These are phyloP conservation scores for Drosophila pseudoobscura DNA, from an alignment of 1,140 invertebrate species.

Conservation along the genomic window DNA sequence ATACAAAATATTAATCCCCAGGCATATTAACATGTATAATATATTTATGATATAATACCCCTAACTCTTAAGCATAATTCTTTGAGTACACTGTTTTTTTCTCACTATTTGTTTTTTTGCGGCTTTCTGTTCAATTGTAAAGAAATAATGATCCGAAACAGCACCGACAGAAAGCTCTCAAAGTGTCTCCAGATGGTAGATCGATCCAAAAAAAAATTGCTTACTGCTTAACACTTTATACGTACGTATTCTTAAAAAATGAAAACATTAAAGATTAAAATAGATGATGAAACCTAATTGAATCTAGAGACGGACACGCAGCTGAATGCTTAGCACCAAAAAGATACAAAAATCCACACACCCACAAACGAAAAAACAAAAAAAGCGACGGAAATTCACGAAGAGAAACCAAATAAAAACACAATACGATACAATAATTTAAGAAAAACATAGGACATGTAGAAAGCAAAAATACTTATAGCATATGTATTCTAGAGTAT, in stretches of 20 bases:
- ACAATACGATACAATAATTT: conserved; percentile 30
- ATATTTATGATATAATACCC: conserved; percentile 29
- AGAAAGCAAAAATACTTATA: conserved; percentile 48
- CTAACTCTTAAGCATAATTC: conserved; percentile 26
- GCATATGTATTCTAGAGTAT: conserved; percentile 28
- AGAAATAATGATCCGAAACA: conserved; percentile 9
- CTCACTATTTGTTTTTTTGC: conserved; percentile 2
- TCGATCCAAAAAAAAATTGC: conserved; percentile 15
- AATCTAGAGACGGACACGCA: conserved; percentile 67
- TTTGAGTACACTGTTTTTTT: conserved; percentile 19
- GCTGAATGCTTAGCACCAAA: conserved; percentile 78
- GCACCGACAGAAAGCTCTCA: conserved; percentile 8
- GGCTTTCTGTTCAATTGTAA: conserved; percentile 30
- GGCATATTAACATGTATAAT: conserved; percentile 42
- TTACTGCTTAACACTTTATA: conserved; percentile 50
- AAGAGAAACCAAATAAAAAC: conserved; percentile 17
- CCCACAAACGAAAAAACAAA: conserved; percentile 55
- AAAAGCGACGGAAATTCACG: conserved; percentile 30
- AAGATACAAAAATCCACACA: conserved; percentile 70
- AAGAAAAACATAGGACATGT: conserved; percentile 51
- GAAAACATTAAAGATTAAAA: conserved; percentile 26
- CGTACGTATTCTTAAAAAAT: conserved; percentile 37
- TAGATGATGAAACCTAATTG: conserved; percentile 36
- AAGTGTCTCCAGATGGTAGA: conserved; percentile 23
- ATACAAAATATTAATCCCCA: conserved; percentile 5